These are phyloP conservation scores for Brachyhypopomus occidentalis DNA, from an alignment of 2,113 vertebrate species.

Conservation along the genomic window DNA sequence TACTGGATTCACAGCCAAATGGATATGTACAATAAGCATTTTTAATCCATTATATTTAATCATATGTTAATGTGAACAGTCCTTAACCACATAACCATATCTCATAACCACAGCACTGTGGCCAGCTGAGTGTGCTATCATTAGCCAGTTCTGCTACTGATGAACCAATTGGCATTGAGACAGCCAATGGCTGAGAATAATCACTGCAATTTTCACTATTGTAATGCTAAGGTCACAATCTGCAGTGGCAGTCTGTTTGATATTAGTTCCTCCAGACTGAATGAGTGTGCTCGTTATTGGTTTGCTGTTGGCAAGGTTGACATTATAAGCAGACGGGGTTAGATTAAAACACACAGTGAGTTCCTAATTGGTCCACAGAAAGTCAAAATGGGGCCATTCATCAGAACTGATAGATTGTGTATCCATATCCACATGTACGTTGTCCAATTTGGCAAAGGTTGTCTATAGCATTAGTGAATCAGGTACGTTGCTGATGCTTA, in stretches of 20 bases:
- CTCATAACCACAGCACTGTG: background rate
- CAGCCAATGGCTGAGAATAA: conserved; percentile 7
- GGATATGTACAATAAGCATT: too few relatives aligned
- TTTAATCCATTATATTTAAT: too few relatives aligned
- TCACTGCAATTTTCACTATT: conserved; percentile 9
- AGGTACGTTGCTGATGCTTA: background rate
- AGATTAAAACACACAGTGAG: conserved; percentile 60
- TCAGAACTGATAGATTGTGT: conserved; percentile 30
- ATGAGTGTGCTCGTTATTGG: conserved; percentile 39
- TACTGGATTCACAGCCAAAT: too few relatives aligned
- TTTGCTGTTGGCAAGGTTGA: conserved; percentile 7
- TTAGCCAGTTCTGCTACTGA: background rate
- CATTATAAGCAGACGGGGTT: conserved; percentile 62
- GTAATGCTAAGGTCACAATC: conserved; percentile 18
- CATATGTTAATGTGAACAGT: too few relatives aligned
- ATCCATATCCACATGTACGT: conserved; percentile 41
- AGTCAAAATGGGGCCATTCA: conserved; percentile 55
- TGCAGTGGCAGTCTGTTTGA: background rate
- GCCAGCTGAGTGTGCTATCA: background rate
- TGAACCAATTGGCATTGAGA: background rate
- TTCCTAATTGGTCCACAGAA: conserved; percentile 64
- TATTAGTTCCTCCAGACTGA: conserved; percentile 50
- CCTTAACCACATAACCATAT: too few relatives aligned
- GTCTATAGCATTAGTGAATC: conserved; percentile 14
- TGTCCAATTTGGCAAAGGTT: conserved; percentile 24